These are phyloP conservation scores for Phyllotreta cruciferae DNA, from an alignment of 2,888 invertebrate genomes.

Conservation along the genomic window DNA sequence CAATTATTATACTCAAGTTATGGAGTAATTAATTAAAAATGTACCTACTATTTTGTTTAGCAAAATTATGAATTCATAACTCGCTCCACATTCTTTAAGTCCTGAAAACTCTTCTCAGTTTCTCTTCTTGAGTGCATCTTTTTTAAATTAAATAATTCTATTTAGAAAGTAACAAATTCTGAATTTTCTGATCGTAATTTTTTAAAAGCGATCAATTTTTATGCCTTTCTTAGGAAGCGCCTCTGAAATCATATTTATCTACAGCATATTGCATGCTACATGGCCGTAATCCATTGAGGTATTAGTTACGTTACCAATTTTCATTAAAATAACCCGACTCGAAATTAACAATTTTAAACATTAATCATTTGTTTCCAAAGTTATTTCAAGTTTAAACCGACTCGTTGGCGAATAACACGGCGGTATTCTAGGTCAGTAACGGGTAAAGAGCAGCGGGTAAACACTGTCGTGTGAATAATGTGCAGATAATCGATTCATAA, in stretches of 20 bases:
- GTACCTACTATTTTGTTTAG: no score
- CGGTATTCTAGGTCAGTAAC: not conserved
- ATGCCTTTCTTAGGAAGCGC: not conserved
- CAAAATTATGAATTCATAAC: no score
- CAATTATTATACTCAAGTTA: no score
- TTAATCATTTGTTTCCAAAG: constrained; percentile 14
- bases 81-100: no score
- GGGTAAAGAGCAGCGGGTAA: not conserved
- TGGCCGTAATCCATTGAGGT: constrained; percentile 29
- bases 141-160: no score
- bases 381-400: constrained; percentile 6
- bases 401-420: not conserved
- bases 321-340: constrained; percentile 37
- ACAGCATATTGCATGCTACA: constrained; percentile 28
- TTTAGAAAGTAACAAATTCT: no score
- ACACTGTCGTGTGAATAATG: constrained; percentile 4
- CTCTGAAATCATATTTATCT: not conserved
- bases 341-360: constrained; percentile 21
- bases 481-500: constrained; percentile 5
- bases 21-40: no score
- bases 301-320: constrained; percentile 39
- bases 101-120: no score
- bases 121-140: no score
- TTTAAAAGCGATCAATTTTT: no score
- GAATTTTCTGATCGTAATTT: no score